These are phyloP conservation scores for Zaprionus davidi DNA, from an alignment of 1,140 invertebrate species.

Conservation along the genomic window DNA sequence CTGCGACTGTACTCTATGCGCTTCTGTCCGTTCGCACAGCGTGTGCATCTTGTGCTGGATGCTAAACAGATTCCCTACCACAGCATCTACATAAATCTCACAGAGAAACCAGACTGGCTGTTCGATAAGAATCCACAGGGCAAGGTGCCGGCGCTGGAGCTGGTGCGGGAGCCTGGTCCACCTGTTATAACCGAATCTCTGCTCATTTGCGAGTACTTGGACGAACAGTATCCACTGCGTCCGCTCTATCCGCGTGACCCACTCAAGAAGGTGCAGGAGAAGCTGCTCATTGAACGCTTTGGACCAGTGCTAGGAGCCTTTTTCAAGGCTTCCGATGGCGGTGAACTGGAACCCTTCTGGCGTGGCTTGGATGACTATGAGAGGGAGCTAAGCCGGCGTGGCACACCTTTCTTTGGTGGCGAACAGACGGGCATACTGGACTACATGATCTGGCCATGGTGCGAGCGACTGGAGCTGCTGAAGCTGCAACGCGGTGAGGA, in stretches of 20 bases:
- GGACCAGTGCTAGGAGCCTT: slow-evolving; percentile 70
- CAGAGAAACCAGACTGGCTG: slow-evolving; percentile 94
- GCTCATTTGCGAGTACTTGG: slow-evolving; percentile 93
- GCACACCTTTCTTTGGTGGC: slow-evolving; percentile 89
- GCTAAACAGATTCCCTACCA: slow-evolving; percentile 95
- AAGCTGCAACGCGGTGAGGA: slow-evolving; percentile 75
- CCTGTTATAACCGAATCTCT: slow-evolving; percentile 91
- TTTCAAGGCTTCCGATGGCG: slow-evolving; percentile 70
- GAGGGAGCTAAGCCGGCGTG: slow-evolving; percentile 87
- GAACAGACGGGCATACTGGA: slow-evolving; percentile 91
- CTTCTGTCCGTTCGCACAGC: slow-evolving; percentile 95
- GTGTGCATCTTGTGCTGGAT: slow-evolving; percentile 91
- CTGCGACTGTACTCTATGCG: slow-evolving; percentile 94
- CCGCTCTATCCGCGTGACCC: slow-evolving; percentile 90
- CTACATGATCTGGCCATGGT: slow-evolving; percentile 96
- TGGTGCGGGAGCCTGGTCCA: slow-evolving; percentile 86
- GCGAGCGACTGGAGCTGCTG: slow-evolving; percentile 87
- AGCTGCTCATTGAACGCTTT: slow-evolving; percentile 91
- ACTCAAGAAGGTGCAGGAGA: slow-evolving; percentile 91
- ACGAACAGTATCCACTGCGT: slow-evolving; percentile 90
- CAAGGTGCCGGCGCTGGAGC: slow-evolving; percentile 93
- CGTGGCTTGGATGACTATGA: slow-evolving; percentile 88
- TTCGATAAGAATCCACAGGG: slow-evolving; percentile 88
- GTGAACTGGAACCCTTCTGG: slow-evolving; percentile 67
- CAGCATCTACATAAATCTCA: slow-evolving; percentile 93